These are phyloP conservation scores for Ophonus ardosiacus DNA, from an alignment of 2,888 invertebrate species.

Conservation along the genomic window DNA sequence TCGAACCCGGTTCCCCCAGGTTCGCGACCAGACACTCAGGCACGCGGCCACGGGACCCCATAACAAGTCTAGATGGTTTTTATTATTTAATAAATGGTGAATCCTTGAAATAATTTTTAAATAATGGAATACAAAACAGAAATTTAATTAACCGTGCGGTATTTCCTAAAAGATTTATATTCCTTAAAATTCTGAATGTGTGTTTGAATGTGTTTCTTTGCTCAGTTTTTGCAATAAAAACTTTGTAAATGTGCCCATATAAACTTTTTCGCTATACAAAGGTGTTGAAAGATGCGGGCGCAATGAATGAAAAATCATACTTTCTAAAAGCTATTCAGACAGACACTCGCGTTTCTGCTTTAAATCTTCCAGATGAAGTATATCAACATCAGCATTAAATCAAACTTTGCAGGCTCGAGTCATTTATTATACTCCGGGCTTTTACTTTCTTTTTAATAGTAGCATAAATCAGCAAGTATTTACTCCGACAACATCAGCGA, in stretches of 20 bases:
- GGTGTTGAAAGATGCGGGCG: constrained; percentile 8
- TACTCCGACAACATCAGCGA: not conserved
- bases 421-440: not conserved
- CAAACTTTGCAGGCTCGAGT: not conserved
- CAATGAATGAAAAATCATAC: not conserved
- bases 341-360: not conserved
- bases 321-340: not conserved
- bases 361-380: not conserved
- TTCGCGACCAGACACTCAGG: too few relatives aligned
- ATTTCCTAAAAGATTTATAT: not conserved
- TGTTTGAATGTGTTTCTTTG: not conserved
- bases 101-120: not conserved
- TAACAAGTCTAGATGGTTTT: too few relatives aligned
- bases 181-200: constrained; percentile 5
- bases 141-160: not conserved
- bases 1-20: too few relatives aligned
- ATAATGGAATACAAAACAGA: not conserved
- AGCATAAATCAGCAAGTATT: not conserved
- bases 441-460: not conserved
- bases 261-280: constrained; percentile 8
- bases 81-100: too few relatives aligned
- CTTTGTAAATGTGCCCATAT: constrained; percentile 26
- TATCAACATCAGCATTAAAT: not conserved
- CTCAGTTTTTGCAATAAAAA: constrained; percentile 22
- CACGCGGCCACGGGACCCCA: too few relatives aligned